Evolutionary conservation across 2,113 vertebrate species (phyloP), one percentile per base, ranked within the genome.

Genomic region (Balaeniceps rex): DNA sequence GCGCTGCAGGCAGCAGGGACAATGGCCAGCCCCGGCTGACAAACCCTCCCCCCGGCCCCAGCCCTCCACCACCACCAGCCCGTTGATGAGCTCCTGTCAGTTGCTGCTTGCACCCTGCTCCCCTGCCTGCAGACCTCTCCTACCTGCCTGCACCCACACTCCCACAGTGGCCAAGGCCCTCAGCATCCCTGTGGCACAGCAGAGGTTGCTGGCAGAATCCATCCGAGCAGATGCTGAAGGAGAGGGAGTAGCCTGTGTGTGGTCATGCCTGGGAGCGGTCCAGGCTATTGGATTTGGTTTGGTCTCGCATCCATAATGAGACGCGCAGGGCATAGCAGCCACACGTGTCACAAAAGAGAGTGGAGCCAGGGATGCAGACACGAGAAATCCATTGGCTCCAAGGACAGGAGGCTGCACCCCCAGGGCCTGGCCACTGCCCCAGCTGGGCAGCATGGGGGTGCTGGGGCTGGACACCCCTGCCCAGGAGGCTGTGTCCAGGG

Each of bases 341-440:
- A 19, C 14, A 11, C 2, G 0, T 3, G 1, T 58, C 16, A 33
- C 0, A 0, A 7, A 6, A 12, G 34, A 72, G 63, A 74, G 54
- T 0, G 2, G 52, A 71, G 61, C 5, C 21, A 36, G 83, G 31
- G 55, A 38, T 38, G 55, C 9, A 3, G 89, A 38, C 0, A 0
- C 40, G 81, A 89, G 92, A 58, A 66, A 80, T 16, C 17, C 3
- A 0, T 8, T 10, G 12, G 44, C 87, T 60, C 47, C 4, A 3
- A 79, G 72, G n/a, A 60, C 8, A 7, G 44, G 10, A 21, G 14
- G 9, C 58, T 68, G 77, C 38, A 34, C 3, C 26, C 11, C 22
- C 34, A 9, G 66, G 33, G 3, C 3, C 38, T n/a, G 40, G 51
- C 23, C 2, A 2, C 33, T 51, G 28, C 23, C 44, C 33, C 6